Base-by-base conservation (phyloP, 2,888 invertebrate genomes). In the Epirrhoe tristata region DNA sequence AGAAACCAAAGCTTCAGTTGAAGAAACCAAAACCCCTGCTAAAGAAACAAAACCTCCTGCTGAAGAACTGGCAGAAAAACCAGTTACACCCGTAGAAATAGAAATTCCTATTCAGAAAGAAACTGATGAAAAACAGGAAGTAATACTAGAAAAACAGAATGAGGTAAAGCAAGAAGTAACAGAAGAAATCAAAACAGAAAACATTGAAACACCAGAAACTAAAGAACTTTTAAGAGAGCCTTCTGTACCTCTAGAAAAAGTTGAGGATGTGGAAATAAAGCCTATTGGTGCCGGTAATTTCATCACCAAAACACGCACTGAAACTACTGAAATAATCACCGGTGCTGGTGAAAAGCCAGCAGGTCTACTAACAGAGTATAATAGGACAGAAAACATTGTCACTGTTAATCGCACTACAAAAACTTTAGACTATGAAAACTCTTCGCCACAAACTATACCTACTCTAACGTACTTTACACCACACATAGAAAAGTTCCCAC, bases 201-300 rank as follows among this genome's bases (percentile, higher is more conserved):
- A 77, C 63, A 50, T 68, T 31, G 73, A 75, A 51, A 60, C 72
- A 67, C 31, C 73, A 5, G 84, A 87, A 68, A 73, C 70, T 32
- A 86, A 81, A 68, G 73, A 84, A n/a, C 86, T 88, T 6, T 75
- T 88, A 7, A 84, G 88, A 60, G 93, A 93, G 71, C 91, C 91
- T 32, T 90, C 93, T 5, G 83, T 92, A 36, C 92, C 91, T 14
- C 79, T 93, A 17, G 93, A 93, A 32, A 93, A 91, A 78, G 90
- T 91, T 32, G 91, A 92, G 81, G 91, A 90, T 72, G 82, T 93
- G 50, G 93, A 93, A 82, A 93, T 93, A 24, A 93, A 93, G 69
- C 93, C 93, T 0, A 91, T 93, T 55, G 88, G 88, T 16, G 83
- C 88, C 56, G 80, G 83, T n/a, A 87, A 87, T 74, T 78, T 87